A percentile compares a stretch with the other conserved stretches of the same genome.
These are phyloP conservation scores for Meteorus cinctellus DNA, from an alignment of 2,888 invertebrate species.

Conservation along the genomic window DNA sequence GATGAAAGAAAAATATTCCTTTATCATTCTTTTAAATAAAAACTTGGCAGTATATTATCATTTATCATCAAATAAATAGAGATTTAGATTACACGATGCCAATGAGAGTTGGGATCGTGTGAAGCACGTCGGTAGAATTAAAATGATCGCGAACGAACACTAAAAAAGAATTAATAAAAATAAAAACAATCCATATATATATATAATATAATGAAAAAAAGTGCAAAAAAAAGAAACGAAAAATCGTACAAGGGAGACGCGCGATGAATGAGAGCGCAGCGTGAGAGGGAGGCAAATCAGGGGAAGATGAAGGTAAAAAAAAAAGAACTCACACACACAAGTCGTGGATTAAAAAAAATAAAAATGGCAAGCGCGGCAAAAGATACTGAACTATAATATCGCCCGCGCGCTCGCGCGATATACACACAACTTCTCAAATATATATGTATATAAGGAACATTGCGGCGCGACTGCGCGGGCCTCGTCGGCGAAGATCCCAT, in stretches of 20 bases:
- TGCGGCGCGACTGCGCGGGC: neutral
- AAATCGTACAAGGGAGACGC: slow-evolving; percentile 8
- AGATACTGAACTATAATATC: slow-evolving; percentile 67
- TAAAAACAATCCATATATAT: neutral
- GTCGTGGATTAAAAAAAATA: slow-evolving; percentile 33
- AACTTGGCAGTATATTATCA: neutral
- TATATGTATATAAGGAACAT: slow-evolving; percentile 33
- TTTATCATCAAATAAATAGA: slow-evolving; percentile 5
- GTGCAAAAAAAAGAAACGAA: neutral
- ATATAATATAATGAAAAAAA: neutral
- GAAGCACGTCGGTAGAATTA: too few relatives aligned
- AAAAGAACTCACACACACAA: slow-evolving; percentile 23
- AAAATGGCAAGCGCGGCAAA: slow-evolving; percentile 61
- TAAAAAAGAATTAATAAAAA: slow-evolving; percentile 1
- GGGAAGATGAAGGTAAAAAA: slow-evolving; percentile 24
- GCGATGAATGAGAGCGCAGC: neutral
- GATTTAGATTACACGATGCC: slow-evolving; percentile 12
- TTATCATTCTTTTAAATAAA: slow-evolving; percentile 16
- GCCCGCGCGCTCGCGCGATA: slow-evolving; percentile 56
- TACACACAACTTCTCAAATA: slow-evolving; percentile 13
- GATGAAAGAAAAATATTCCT: too few relatives aligned
- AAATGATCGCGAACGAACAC: too few relatives aligned
- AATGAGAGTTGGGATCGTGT: too few relatives aligned
- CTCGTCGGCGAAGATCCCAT: neutral
- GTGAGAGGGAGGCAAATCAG: slow-evolving; percentile 3